A percentile compares a stretch with the other conserved stretches of the same genome.
These are phyloP conservation scores for Pectinophora gossypiella DNA, from an alignment of 1,140 invertebrate genomes.

Conservation along the genomic window DNA sequence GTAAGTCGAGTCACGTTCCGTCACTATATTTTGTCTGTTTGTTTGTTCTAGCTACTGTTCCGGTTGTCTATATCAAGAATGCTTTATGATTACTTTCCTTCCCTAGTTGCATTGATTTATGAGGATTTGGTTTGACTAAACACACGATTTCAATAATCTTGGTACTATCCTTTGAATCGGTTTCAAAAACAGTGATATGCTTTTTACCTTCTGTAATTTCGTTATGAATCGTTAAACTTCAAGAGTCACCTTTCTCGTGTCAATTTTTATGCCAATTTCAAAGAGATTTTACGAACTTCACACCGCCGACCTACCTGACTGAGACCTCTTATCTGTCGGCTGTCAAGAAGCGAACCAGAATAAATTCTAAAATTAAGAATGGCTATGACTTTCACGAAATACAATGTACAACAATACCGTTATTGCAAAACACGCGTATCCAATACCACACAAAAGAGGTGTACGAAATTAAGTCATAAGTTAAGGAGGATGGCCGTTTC, in stretches of 20 bases:
- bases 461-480: conserved; percentile 67
- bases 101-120: too few species aligned
- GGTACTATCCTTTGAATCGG: too few species aligned
- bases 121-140: too few species aligned
- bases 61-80: too few species aligned
- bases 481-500: conserved; percentile 57
- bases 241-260: not conserved
- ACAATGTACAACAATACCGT: conserved; percentile 11
- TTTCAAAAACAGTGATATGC: too few species aligned
- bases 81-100: too few species aligned
- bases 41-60: conserved; percentile 23
- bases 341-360: not conserved
- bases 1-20: conserved; percentile 67
- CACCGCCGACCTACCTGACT: conserved; percentile 30
- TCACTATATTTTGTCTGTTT: conserved; percentile 37
- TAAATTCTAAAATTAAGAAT: conserved; percentile 4
- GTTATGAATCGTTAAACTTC: too few species aligned
- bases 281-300: not conserved
- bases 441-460: conserved; percentile 46
- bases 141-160: too few species aligned
- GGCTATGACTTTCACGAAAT: not conserved
- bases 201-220: not conserved
- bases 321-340: too few species aligned
- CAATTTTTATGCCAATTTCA: not conserved
- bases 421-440: conserved; percentile 31